These are phyloP conservation scores for Isurus oxyrinchus DNA, from an alignment of 2,113 vertebrate species.

Conservation along the genomic window DNA sequence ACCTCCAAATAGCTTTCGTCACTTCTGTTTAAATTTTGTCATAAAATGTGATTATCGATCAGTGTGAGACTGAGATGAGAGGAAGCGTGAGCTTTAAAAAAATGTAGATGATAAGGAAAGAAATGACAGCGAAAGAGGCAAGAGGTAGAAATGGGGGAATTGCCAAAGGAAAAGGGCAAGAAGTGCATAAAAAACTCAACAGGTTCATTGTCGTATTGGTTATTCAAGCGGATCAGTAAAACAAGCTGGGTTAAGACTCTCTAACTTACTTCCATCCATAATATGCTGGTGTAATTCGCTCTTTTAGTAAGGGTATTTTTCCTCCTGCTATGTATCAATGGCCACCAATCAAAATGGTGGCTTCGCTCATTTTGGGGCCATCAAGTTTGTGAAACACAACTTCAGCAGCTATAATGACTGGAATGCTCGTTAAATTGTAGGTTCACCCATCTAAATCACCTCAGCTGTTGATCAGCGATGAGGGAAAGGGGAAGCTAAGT, in stretches of 20 bases:
- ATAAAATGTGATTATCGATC: neutral
- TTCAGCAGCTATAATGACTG: neutral
- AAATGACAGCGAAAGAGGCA: neutral
- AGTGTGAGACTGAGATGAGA: neutral
- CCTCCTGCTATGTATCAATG: neutral
- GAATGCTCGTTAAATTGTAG: neutral
- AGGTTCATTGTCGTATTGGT: neutral
- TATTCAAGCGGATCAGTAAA: neutral
- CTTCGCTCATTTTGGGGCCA: neutral
- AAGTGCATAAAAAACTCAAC: neutral
- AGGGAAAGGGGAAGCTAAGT: neutral
- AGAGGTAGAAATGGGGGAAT: neutral
- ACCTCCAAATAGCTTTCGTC: neutral
- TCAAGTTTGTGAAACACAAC: neutral
- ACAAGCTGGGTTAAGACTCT: neutral
- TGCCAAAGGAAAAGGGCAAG: neutral
- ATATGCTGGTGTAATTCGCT: neutral
- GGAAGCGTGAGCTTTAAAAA: neutral
- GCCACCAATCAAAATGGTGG: neutral
- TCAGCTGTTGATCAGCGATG: neutral
- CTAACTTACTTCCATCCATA: neutral
- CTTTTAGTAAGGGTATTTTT: neutral
- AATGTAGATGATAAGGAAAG: neutral
- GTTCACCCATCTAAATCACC: neutral
- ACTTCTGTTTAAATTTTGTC: neutral